Percentiles rank a stretch among this genome's conserved stretches.
Evolutionary conservation across 2,888 invertebrate genomes (phyloP).

Genomic region (Cinara cedri): DNA sequence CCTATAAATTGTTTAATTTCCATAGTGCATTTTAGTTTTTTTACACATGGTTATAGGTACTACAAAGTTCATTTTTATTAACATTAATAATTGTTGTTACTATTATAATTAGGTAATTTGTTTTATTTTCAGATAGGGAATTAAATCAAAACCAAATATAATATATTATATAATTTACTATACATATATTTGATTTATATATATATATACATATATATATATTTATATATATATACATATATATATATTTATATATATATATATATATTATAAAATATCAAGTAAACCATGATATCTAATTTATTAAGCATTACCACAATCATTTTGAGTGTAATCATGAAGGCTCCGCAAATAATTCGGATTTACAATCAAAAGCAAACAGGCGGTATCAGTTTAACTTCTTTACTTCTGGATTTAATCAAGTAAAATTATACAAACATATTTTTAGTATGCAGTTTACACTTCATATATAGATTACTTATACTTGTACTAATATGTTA

Average conservation of each 20-base stretch:
- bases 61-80: constrained; percentile 25
- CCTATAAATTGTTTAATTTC: constrained; percentile 11
- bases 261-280: not conserved
- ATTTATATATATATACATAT: not conserved
- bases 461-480: too few species aligned
- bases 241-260: not conserved
- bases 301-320: constrained; percentile 77
- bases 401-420: constrained; percentile 72
- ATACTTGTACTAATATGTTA: not conserved
- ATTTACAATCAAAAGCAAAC: constrained; percentile 67
- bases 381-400: constrained; percentile 72
- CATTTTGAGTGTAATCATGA: constrained; percentile 76
- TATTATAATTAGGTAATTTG: constrained; percentile 14
- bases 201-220: not conserved
- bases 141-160: constrained; percentile 31
- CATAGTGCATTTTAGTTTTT: constrained; percentile 10
- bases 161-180: constrained; percentile 21
- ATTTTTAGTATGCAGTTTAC: not conserved
- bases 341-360: constrained; percentile 81
- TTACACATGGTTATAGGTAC: constrained; percentile 14
- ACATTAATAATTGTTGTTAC: constrained; percentile 20
- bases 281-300: constrained; percentile 64
- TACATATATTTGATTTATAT: too few species aligned
- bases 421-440: constrained; percentile 66
- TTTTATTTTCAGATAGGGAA: constrained; percentile 54